Percentiles rank a stretch among this genome's conserved stretches.
phyloP scores from a whole-genome alignment of 2,888 invertebrate species.

The Apodemia zela region DNA sequence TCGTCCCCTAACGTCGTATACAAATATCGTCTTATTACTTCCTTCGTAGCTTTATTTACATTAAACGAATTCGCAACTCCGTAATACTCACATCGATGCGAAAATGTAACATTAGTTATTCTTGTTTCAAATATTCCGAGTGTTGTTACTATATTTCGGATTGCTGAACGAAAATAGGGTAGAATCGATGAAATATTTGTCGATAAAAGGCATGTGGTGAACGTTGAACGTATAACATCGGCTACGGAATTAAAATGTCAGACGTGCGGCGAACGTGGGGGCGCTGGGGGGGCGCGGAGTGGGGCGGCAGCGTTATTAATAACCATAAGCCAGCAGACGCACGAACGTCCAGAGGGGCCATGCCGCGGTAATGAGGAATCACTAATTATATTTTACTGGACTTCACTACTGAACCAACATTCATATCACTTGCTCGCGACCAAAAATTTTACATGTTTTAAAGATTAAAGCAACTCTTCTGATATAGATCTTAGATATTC shows the following conservation, averaged over 20 bases:
- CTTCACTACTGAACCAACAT: slow-evolving; percentile 66
- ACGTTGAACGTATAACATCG: slow-evolving; percentile 61
- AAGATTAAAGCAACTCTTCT: neutral
- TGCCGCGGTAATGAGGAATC: slow-evolving; percentile 78
- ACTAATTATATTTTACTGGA: slow-evolving; percentile 80
- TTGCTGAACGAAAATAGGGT: slow-evolving; percentile 46
- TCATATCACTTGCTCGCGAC: slow-evolving; percentile 47
- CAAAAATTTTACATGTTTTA: slow-evolving; percentile 1
- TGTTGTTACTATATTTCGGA: slow-evolving; percentile 20
- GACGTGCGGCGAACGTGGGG: slow-evolving; percentile 71
- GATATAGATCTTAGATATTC: neutral
- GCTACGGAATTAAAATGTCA: slow-evolving; percentile 79
- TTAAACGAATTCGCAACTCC: neutral
- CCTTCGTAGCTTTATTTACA: slow-evolving; percentile 14
- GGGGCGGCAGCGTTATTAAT: slow-evolving; percentile 72
- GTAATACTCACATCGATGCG: neutral
- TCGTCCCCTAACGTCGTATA: slow-evolving; percentile 32
- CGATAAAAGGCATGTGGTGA: slow-evolving; percentile 60
- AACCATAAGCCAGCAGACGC: slow-evolving; percentile 80
- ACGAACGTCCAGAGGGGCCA: slow-evolving; percentile 80
- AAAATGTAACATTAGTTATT: slow-evolving; percentile 12
- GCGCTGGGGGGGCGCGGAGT: slow-evolving; percentile 49
- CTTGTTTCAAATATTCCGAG: neutral
- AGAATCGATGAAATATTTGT: slow-evolving; percentile 62
- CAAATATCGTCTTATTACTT: slow-evolving; percentile 28